Conservation (phyloP, 2,797 vertebrate genomes). For the Falco columbarius region DNA sequence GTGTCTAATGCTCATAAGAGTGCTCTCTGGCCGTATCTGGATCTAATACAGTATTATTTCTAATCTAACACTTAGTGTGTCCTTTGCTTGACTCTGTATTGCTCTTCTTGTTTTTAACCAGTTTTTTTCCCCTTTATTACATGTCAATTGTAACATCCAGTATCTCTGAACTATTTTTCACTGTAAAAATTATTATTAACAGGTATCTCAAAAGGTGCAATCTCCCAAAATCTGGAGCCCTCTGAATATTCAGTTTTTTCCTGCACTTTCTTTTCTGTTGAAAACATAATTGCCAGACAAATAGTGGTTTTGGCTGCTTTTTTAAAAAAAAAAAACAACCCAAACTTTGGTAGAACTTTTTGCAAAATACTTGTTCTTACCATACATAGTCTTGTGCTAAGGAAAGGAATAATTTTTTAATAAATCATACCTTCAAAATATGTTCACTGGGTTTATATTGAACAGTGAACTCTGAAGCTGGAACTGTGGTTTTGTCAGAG, state of each 20-base stretch:
- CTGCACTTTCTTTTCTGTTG: background rate
- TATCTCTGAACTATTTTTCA: background rate
- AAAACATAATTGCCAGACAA: background rate
- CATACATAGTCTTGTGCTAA: background rate
- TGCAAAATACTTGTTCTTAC: background rate
- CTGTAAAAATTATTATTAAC: background rate
- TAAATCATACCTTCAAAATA: background rate
- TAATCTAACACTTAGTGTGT: background rate
- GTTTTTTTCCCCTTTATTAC: background rate
- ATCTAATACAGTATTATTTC: background rate
- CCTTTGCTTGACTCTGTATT: background rate
- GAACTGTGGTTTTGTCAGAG: background rate
- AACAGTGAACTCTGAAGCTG: background rate
- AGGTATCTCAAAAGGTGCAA: background rate
- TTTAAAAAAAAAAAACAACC: too few relatives aligned
- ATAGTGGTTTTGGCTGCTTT: too few relatives aligned
- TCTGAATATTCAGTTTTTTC: background rate
- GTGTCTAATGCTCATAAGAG: background rate
- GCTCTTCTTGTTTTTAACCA: background rate
- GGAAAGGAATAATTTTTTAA: background rate
- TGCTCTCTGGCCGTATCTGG: background rate
- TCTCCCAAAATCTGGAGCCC: background rate
- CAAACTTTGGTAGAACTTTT: background rate
- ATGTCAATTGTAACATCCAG: background rate
- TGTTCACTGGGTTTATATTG: background rate